A percentile compares a stretch with the other conserved stretches of the same genome.
phyloP scores from a whole-genome alignment of 1,140 invertebrate genomes.

The Macrobrachium rosenbergii region DNA sequence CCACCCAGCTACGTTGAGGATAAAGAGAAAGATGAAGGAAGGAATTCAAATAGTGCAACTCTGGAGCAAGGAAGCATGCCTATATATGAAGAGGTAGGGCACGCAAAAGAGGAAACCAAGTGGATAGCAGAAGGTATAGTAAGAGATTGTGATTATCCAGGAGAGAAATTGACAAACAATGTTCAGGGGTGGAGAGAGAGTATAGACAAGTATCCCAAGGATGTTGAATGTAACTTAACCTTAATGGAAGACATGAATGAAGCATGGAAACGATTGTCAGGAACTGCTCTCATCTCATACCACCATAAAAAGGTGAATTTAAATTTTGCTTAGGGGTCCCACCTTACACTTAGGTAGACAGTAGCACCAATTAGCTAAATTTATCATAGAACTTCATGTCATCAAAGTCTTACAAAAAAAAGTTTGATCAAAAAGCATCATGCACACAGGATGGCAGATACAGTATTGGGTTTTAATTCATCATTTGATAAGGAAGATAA shows the following conservation, averaged over 20 bases:
- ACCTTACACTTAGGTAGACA: no score
- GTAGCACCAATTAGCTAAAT: no score
- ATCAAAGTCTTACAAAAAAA: no score
- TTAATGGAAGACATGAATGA: slow-evolving; percentile 34
- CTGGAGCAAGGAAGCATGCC: slow-evolving; percentile 5
- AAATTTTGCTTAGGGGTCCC: not conserved
- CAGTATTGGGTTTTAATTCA: no score
- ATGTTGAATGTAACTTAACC: slow-evolving; percentile 13
- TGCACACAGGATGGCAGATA: no score
- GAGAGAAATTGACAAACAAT: slow-evolving; percentile 12
- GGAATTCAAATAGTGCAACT: not conserved
- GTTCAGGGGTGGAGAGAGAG: not conserved
- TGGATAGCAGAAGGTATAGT: slow-evolving; percentile 11
- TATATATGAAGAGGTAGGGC: not conserved
- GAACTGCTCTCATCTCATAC: not conserved
- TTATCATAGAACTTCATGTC: no score
- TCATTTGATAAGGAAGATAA: no score
- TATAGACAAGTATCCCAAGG: slow-evolving; percentile 13
- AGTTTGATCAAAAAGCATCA: no score
- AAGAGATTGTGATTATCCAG: slow-evolving; percentile 21
- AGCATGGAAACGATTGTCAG: slow-evolving; percentile 37
- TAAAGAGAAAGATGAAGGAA: not conserved
- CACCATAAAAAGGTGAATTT: slow-evolving; percentile 22
- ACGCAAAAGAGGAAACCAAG: slow-evolving; percentile 26
- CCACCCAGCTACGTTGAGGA: not conserved